Conservation (phyloP, 1,140 invertebrate genomes). For the Drosophila funebris region DNA sequence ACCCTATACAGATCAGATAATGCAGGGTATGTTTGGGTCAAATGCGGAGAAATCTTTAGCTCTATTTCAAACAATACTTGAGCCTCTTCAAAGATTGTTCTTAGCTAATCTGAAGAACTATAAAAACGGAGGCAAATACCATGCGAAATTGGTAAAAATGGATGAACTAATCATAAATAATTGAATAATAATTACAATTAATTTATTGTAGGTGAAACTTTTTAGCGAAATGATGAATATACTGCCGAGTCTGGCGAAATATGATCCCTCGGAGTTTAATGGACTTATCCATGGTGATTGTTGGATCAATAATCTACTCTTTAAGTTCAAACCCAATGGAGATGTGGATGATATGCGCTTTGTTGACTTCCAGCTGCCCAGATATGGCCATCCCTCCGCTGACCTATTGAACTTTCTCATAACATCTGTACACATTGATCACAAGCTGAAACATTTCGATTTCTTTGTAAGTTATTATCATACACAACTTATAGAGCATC, state of each 20-base stretch:
- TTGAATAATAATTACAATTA: too few species aligned
- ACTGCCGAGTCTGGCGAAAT: too few species aligned
- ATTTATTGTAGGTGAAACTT: too few species aligned
- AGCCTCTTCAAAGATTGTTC: constrained; percentile 47
- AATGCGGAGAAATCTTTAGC: not conserved
- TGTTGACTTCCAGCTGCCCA: constrained; percentile 46
- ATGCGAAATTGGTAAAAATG: constrained; percentile 58
- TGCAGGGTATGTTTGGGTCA: constrained; percentile 40
- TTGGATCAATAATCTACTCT: constrained; percentile 88
- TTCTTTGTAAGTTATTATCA: constrained; percentile 63
- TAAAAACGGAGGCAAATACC: constrained; percentile 51
- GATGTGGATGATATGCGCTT: constrained; percentile 60
- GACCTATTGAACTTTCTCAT: constrained; percentile 52
- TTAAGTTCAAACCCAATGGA: constrained; percentile 73
- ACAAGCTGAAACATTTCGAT: constrained; percentile 48
- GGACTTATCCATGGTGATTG: constrained; percentile 88
- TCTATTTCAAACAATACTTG: too few species aligned
- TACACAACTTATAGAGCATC: constrained; percentile 48
- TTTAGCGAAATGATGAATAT: constrained; percentile 40
- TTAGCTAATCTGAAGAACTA: constrained; percentile 49
- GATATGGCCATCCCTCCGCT: constrained; percentile 50
- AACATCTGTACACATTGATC: constrained; percentile 36
- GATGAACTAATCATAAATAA: too few species aligned
- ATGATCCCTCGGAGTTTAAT: constrained; percentile 85
- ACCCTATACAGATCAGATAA: constrained; percentile 23